Base-by-base conservation (phyloP, 2,888 invertebrate species). In the Orgyia antiqua region DNA sequence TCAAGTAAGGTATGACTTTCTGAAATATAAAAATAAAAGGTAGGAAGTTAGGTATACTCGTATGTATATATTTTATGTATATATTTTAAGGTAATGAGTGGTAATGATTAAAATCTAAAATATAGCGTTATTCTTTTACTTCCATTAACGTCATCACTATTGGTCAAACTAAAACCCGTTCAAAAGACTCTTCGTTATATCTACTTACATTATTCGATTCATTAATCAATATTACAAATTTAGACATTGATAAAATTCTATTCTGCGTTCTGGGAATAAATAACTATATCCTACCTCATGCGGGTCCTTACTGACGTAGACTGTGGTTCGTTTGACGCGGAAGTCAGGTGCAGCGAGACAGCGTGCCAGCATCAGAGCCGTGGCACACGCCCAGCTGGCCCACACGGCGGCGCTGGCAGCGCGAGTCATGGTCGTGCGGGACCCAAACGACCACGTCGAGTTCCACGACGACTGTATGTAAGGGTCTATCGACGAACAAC, bases 331-430 rank as follows among this genome's bases (percentile, higher is more conserved):
- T 8, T 49, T 60, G 27, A 83, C 58, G 2, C 48, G 49, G 46
- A 84, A 86, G 66, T 84, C 84, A 0, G 80, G 78, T 1, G 79
- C 84, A 10, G 68, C 61, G 28, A 84, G 62, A 40, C 84, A 84
- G 18, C 84, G 68, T 19, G 77, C 72, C 10, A 84, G 57, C 28
- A 83, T 52, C 27, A 83, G 42, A 2, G 82, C 75, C 13, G 71
- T 70, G 4, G 64, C 76, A 52, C 70, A 67, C 0, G 78, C 75
- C 84, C 84, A 84, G 45, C 64, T 56, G 6, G 67, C 82, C 68
- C 75, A 70, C 41, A 62, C 69, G 20, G 61, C 84, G 1, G 83
- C 84, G 41, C 72, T 60, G 4, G 71, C 67, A 1, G 71, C 82
- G 2, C 78, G 68, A n/a, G 72, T 61, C 2, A 68, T 69, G 5